phyloP scores from a whole-genome alignment of 2,797 vertebrate genomes.

The Peromyscus aztecus region DNA sequence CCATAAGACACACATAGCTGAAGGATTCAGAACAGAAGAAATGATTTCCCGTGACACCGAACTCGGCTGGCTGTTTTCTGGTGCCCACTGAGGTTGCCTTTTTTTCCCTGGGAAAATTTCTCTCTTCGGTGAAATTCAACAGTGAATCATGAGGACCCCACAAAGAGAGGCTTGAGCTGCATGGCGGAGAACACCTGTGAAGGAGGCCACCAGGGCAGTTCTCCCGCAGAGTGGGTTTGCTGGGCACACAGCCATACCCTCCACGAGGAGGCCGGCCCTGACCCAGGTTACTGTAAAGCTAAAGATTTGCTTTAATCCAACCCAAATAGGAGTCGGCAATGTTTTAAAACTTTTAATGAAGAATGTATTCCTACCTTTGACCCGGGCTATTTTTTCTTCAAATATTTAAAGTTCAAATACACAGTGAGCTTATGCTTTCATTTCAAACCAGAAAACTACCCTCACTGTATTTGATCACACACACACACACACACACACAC shows the following conservation, averaged over 20 bases:
- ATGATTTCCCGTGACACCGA: not conserved
- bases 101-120: slow-evolving; percentile 39
- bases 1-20: not conserved
- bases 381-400: slow-evolving; percentile 73
- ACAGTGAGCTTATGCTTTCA: slow-evolving; percentile 56
- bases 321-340: slow-evolving; percentile 73
- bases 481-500: not conserved
- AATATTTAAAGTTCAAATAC: slow-evolving; percentile 73
- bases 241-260: slow-evolving; percentile 68
- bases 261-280: slow-evolving; percentile 17
- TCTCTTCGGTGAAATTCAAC: slow-evolving; percentile 46
- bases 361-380: slow-evolving; percentile 70
- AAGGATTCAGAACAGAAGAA: not conserved
- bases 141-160: slow-evolving; percentile 74
- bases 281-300: slow-evolving; percentile 57
- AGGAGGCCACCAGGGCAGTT: slow-evolving; percentile 70
- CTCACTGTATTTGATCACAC: slow-evolving; percentile 68
- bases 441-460: slow-evolving; percentile 79
- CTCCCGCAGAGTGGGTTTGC: slow-evolving; percentile 31
- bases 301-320: slow-evolving; percentile 79
- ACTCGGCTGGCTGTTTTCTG: slow-evolving; percentile 34
- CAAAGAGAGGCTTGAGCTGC: slow-evolving; percentile 52
- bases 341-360: slow-evolving; percentile 58
- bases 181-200: slow-evolving; percentile 69
- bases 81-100: not conserved